Evolutionary conservation across 53 echinoderm and acorn worm genomes (phyloP), one percentile per base, ranked within the genome.

Genomic region (Hippasteria phrygiana): DNA sequence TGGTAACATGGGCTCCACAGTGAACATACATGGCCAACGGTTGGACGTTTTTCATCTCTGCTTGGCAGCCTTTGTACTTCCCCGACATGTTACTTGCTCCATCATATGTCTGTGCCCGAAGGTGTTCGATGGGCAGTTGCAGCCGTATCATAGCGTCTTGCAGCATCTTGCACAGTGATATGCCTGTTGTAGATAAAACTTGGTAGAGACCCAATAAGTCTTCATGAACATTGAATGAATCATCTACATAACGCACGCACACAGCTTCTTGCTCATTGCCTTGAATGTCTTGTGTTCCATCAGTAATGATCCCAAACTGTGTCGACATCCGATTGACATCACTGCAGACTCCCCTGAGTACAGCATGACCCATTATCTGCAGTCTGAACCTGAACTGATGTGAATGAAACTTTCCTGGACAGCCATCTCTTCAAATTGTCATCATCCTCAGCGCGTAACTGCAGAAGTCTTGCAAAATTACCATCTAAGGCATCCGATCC

Each of bases 11-110:
- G 22, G 91, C 87, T 69, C 87, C 73, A 54, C 87, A 87, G 55
- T 91, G 87, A 35, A 51, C 31, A 42, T 87, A 90, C 11, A 3
- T 86, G 13, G 91, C 86, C 28, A 87, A 7, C 7, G 87, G 87
- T 71, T 87, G 78, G n/a, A 91, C 24, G 24, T 87, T 77, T 43
- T 91, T 91, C 28, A 91, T 31, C 53, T 91, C 87, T 65, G 91
- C 77, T 34, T 91, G 91, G 40, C 91, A 91, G 3, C 87, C 91
- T 16, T 78, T 41, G 43, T 87, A 87, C 40, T 91, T 91, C 5
- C 91, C 91, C 10, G 78, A 77, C 91, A 91, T 91, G 48, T 91
- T 87, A 29, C 87, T 91, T 9, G 79, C 87, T 5, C 87, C 79
- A 51, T 69, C 87, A 78, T 78, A 87, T 17, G 79, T 91, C 37